These are phyloP conservation scores for Sebastes cheni DNA, from an alignment of 2,797 vertebrate species.

Conservation along the genomic window DNA sequence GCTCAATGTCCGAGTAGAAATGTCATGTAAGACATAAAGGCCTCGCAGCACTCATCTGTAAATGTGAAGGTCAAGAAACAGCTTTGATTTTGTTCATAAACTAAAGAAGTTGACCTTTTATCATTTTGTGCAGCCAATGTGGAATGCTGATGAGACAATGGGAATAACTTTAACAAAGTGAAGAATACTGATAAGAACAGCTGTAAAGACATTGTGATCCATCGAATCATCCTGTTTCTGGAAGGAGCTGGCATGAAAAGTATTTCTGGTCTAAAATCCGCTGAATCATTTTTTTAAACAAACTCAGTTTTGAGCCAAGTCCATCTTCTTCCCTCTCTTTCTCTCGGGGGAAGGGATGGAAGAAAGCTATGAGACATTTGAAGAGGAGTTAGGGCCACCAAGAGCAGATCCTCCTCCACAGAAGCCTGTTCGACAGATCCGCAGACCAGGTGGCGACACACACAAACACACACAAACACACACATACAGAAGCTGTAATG, in stretches of 20 bases:
- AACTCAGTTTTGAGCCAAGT: not conserved
- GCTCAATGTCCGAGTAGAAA: conserved; percentile 62
- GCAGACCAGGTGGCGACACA: conserved; percentile 71
- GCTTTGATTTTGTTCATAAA: conserved; percentile 25
- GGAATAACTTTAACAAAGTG: not conserved
- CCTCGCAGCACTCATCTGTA: conserved; percentile 53
- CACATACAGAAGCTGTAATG: conserved; percentile 30
- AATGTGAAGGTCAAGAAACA: conserved; percentile 65
- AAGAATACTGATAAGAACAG: conserved; percentile 3
- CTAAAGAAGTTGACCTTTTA: conserved; percentile 42
- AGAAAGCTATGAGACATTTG: conserved; percentile 82
- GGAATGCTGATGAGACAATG: not conserved
- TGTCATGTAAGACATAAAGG: conserved; percentile 65
- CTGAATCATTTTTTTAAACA: not conserved
- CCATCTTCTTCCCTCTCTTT: not conserved
- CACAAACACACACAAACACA: conserved; percentile 28
- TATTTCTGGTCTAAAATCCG: not conserved
- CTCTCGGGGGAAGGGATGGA: conserved; percentile 68
- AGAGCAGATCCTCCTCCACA: conserved; percentile 71
- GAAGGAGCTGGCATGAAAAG: not conserved
- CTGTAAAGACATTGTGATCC: not conserved
- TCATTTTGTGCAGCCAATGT: conserved; percentile 3
- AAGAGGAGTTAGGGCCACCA: conserved; percentile 77
- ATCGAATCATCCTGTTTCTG: not conserved
- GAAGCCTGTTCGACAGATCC: conserved; percentile 73